Evolutionary conservation across 2,797 vertebrate genomes (phyloP), one percentile per base, ranked within the genome.

Genomic region (Micrastur ruficollis): DNA sequence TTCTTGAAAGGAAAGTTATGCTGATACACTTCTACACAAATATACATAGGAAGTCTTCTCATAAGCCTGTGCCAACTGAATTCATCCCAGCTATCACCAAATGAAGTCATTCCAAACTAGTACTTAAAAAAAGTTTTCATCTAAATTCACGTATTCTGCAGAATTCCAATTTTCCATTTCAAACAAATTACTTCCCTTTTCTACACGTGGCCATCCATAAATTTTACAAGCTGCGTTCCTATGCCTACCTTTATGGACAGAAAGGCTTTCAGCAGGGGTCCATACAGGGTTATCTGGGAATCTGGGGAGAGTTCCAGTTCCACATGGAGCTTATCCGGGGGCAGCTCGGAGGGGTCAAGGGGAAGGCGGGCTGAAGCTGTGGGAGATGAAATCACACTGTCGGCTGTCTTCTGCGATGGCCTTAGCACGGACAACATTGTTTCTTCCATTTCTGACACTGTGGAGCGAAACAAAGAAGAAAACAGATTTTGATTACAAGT

Each of bases 391-490:
- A 98, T 96, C 7, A 98, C 90, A 53, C 97, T 97, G 66, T 98
- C 98, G 9, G 96, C 68, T 18, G 96, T 16, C 86, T 98, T 98
- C 97, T 98, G 98, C 1, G 97, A 98, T 2, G 98, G 98, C 63
- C 98, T 97, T 16, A 98, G 95, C n/a, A 98, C 98, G 65, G 98
- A 98, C 13, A 98, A 97, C 98, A 99, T 99, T 3, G 99, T 99
- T 95, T 99, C 99, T 82, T 99, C 99, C 98, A 99, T 99, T 98
- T 99, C 99, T 84, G 99, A 99, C 93, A 99, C 99, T 99, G 86
- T 8, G 32, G 56, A 80, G 59, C 22, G 93, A 86, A 92, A 26
- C 12, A 86, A 92, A 92, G 53, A 42, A 75, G 36, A 94, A 49
- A 86, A 86, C 6, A 90, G 14, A 42, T 26, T 83, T 29, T 49